A percentile compares a stretch with the other conserved stretches of the same genome.
Evolutionary conservation across 2,113 vertebrate genomes (phyloP).

Genomic region (Microtus richardsoni): DNA sequence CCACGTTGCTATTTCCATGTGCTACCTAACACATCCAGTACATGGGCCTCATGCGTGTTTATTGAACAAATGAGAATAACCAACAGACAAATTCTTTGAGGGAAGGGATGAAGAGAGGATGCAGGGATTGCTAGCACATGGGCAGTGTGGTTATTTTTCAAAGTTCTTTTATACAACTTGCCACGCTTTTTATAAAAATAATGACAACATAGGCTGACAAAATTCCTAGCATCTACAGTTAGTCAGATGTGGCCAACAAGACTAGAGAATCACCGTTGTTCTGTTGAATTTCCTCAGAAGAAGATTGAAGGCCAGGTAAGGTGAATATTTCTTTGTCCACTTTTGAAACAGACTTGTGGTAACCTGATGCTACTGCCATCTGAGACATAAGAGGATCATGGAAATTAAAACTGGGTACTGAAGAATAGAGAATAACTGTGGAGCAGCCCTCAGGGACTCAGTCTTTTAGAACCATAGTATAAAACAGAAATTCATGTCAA

Average conservation of each 20-base stretch:
- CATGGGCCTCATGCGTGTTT: background rate
- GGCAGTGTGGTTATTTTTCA: background rate
- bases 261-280: background rate
- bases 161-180: background rate
- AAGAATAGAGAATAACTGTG: background rate
- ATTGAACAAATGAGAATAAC: background rate
- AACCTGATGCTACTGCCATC: background rate
- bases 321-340: background rate
- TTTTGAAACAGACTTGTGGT: background rate
- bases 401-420: background rate
- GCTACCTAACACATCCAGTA: background rate
- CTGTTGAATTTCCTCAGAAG: background rate
- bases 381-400: background rate
- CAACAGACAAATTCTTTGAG: background rate
- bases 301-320: background rate
- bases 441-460: background rate
- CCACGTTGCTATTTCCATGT: background rate
- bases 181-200: background rate
- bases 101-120: background rate
- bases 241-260: background rate
- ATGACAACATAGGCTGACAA: background rate
- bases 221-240: background rate
- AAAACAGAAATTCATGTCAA: background rate
- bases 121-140: background rate
- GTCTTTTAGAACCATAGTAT: background rate